A percentile compares a stretch with the other conserved stretches of the same genome.
These are phyloP conservation scores for Aurelia aurita complex sp. Pacific DNA, from an alignment of 30 jellyfish, hydroid and myxozoan species.

Conservation along the genomic window DNA sequence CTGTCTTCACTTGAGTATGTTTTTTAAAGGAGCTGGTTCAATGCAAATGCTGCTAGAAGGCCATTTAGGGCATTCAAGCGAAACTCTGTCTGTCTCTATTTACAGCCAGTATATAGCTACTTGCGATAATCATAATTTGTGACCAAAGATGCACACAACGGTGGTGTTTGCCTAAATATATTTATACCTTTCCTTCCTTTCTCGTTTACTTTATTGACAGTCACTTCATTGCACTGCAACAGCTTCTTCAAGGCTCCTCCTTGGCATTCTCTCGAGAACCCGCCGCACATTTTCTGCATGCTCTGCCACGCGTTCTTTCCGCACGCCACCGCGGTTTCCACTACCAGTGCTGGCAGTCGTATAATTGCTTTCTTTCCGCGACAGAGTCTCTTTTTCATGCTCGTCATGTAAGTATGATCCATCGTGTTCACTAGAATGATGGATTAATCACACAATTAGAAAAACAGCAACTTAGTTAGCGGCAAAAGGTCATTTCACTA, in stretches of 20 bases:
- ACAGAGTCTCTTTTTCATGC: conserved; percentile 26
- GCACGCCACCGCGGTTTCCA: conserved; percentile 27
- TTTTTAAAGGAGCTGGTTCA: no score
- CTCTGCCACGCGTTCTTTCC: conserved; percentile 74
- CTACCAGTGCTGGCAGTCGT: conserved; percentile 30
- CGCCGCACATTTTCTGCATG: conserved; percentile 90
- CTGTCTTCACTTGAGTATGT: no score
- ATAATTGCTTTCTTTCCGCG: conserved; percentile 18
- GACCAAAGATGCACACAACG: no score
- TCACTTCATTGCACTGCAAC: conserved; percentile 11
- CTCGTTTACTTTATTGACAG: no score
- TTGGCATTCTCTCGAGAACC: conserved; percentile 73
- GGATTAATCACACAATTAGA: not conserved
- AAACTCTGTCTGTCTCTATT: no score
- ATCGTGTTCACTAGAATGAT: conserved; percentile 22
- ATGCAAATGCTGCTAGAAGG: no score
- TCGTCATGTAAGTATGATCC: conserved; percentile 33
- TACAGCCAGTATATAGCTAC: no score
- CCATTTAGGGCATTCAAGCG: no score
- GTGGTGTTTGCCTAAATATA: no score
- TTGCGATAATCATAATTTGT: no score
- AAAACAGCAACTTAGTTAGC: not conserved
- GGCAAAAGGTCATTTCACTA: no score
- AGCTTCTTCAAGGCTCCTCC: conserved; percentile 72
- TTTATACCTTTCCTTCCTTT: no score